A percentile compares a stretch with the other conserved stretches of the same genome.
Conservation (phyloP, 2,797 vertebrate genomes). For the Spatula clypeata region DNA sequence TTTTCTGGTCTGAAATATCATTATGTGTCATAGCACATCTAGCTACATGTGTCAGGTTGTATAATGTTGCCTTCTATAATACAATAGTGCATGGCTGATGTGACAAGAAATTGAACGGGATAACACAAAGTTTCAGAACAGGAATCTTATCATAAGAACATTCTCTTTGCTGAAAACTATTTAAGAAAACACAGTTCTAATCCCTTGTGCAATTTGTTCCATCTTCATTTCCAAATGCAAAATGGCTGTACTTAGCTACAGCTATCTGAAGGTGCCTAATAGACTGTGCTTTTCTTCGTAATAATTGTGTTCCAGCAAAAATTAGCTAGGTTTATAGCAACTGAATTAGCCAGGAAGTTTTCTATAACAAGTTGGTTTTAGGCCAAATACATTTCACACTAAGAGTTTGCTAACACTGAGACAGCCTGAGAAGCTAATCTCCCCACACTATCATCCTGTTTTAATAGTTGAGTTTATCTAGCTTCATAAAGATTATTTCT, state of each 20-base stretch:
- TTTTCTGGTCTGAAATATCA: background rate
- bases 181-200: slow-evolving; percentile 19
- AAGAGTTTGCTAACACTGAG: background rate
- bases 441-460: background rate
- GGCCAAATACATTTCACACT: slow-evolving; percentile 43
- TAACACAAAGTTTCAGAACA: background rate
- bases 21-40: background rate
- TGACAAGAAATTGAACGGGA: background rate
- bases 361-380: slow-evolving; percentile 42
- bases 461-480: slow-evolving; percentile 44
- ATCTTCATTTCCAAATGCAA: slow-evolving; percentile 21
- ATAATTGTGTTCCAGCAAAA: slow-evolving; percentile 28
- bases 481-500: slow-evolving; percentile 45
- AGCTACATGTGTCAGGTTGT: background rate
- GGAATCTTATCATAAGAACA: background rate
- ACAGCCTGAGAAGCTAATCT: slow-evolving; percentile 17
- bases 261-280: slow-evolving; percentile 18
- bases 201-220: background rate
- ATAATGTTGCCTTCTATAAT: background rate
- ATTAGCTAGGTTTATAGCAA: slow-evolving; percentile 25
- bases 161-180: background rate
- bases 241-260: background rate
- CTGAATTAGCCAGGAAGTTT: slow-evolving; percentile 37
- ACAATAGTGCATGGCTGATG: background rate
- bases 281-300: slow-evolving; percentile 36